Base-by-base conservation (phyloP, 2,797 vertebrate species). In the Mastacembelus armatus region DNA sequence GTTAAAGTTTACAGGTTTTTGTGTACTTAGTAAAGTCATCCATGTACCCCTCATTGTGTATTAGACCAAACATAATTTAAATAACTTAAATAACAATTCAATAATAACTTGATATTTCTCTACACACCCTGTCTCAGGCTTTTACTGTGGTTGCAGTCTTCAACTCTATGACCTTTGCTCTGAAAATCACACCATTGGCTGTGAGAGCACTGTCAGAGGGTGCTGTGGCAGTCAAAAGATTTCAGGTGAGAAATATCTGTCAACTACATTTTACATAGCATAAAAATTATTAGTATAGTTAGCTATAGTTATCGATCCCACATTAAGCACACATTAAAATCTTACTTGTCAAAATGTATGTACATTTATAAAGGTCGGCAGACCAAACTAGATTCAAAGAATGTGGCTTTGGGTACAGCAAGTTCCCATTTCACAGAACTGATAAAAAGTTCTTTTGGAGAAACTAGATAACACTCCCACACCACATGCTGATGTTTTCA, bases 81-180 rank as follows among this genome's bases (percentile, higher is more conserved):
- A 10, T 36, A 18, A 27, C 11, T 38, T 15, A 2, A 63, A 36
- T 45, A 48, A 29, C 1, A 4, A 47, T 10, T 32, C 19, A 18
- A 0, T 1, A 62, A 22, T 65, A 58, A 65, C 29, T 38, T 11
- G 65, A 35, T 49, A 35, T 4, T 4, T 80, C 16, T 77, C 4
- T 71, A 3, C 50, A 21, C 32, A 22, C 44, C n/a, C 65, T 38
- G 10, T 55, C 12, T 19, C 81, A 95, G 95, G 95, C 94, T 39
- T 96, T 96, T 80, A 96, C 95, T 5, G 89, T 95, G 27, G 92
- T 96, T 21, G 92, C 94, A 19, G 93, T 95, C 70, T 96, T 95
- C 88, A 95, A 95, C 84, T 93, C 94, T 80, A 95, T 95, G 95
- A 94, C 94, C 21, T 95, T 94, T 81, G 89, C 94, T 58, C 86